Evolutionary conservation across 2,888 invertebrate species (phyloP), one percentile per base, ranked within the genome.

Genomic region (Trimorus sp.): DNA sequence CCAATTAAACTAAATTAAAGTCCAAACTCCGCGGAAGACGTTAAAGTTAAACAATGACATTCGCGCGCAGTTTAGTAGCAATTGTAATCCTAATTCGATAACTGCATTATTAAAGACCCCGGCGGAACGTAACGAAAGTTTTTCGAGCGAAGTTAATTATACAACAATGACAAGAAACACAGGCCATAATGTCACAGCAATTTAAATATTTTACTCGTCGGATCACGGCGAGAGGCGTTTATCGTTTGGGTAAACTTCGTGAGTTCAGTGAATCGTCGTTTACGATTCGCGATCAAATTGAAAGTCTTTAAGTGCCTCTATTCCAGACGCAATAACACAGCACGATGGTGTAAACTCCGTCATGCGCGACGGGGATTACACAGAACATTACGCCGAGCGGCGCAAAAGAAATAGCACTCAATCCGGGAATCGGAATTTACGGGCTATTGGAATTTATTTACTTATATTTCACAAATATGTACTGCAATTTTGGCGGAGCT

Each of bases 281-380:
- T 80, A 83, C 83, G 80, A 83, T 83, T 83, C 78, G 78, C 77
- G 80, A 75, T 83, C 83, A 78, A 83, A 80, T 83, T 80, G 78
- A 83, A 83, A 80, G 80, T 75, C 78, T 78, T 81, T 80, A 83
- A 83, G 80, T 80, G 83, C 80, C 80, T 63, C 75, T 62, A 79
- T 81, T 78, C 56, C 78, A 51, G 62, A 73, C 65, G 80, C 83
- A 83, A 83, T 83, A 80, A 80, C 80, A 79, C 79, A 65, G 69
- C 66, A 9, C 79, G 75, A 71, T 79, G 75, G 75, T 82, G 79
- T 83, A 79, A 83, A 83, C 83, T 83, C 69, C 76, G 74, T 80
- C 83, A 83, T 80, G 83, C 83, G 83, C 74, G 78, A 75, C 70
- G 59, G 62, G 80, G 80, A 83, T 83, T 83, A 83, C 80, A 83